Conservation (phyloP, 2,888 invertebrate genomes). For the Macroteleia sp. region DNA sequence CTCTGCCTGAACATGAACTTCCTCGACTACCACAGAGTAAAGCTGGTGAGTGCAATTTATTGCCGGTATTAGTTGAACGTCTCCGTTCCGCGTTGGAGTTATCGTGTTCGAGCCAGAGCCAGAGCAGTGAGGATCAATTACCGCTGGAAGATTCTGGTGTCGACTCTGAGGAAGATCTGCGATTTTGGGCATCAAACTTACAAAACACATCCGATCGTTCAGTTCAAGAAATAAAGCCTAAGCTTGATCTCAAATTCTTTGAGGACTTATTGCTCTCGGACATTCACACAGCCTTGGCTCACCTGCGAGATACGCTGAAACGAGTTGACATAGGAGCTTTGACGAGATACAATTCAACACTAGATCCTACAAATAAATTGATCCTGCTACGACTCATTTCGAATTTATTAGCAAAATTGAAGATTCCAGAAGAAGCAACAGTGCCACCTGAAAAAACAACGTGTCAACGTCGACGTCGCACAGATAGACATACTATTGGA, state of each 20-base stretch:
- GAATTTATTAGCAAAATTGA: slow-evolving; percentile 87
- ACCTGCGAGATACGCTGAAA: slow-evolving; percentile 89
- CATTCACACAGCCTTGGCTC: slow-evolving; percentile 90
- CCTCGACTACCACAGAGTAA: slow-evolving; percentile 70
- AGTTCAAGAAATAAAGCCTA: slow-evolving; percentile 72
- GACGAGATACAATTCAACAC: slow-evolving; percentile 85
- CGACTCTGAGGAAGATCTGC: slow-evolving; percentile 88
- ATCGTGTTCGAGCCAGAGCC: slow-evolving; percentile 71
- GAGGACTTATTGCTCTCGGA: slow-evolving; percentile 89
- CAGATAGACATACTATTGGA: slow-evolving; percentile 91
- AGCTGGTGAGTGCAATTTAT: slow-evolving; percentile 82
- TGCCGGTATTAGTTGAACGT: slow-evolving; percentile 84
- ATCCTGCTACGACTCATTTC: slow-evolving; percentile 89
- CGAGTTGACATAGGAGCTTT: slow-evolving; percentile 84
- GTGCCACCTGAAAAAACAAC: slow-evolving; percentile 78
- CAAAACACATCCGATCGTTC: slow-evolving; percentile 85
- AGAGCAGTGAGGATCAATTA: slow-evolving; percentile 67
- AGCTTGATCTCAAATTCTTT: slow-evolving; percentile 83
- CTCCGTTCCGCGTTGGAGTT: slow-evolving; percentile 83
- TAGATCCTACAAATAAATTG: slow-evolving; percentile 85
- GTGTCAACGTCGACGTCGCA: slow-evolving; percentile 86
- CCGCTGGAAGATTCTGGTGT: slow-evolving; percentile 79
- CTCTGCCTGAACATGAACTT: slow-evolving; percentile 55
- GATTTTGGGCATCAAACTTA: slow-evolving; percentile 85
- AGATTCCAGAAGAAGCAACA: slow-evolving; percentile 81